phyloP scores from a whole-genome alignment of 1,140 invertebrate genomes.

The Ridgeia piscesae region DNA sequence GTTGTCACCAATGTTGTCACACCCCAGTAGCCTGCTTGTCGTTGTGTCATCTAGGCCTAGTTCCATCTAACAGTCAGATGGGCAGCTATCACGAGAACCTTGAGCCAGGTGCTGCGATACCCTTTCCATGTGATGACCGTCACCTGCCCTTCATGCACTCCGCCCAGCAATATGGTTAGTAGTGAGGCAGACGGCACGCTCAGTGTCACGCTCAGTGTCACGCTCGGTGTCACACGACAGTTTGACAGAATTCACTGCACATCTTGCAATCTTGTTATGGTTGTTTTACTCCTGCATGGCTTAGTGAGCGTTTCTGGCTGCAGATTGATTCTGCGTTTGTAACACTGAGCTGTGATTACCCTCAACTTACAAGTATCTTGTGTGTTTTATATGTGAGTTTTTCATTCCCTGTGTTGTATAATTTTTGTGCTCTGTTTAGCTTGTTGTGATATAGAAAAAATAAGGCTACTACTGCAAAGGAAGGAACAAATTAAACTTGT shows the following conservation, averaged over 20 bases:
- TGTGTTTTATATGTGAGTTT: not conserved
- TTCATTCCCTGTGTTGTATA: not conserved
- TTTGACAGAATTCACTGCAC: not conserved
- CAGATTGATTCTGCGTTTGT: not conserved
- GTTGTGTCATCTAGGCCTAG: not conserved
- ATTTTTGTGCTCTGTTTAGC: not conserved
- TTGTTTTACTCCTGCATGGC: not conserved
- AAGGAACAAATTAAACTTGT: not conserved
- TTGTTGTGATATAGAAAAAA: not conserved
- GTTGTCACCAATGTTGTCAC: not conserved
- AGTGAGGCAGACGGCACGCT: not conserved
- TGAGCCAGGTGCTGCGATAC: not conserved
- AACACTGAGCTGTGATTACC: not conserved
- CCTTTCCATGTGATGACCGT: not conserved
- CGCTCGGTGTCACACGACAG: too few relatives aligned
- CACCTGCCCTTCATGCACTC: conserved; percentile 3
- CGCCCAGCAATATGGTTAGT: not conserved
- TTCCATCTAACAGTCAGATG: not conserved
- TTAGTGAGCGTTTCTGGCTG: not conserved
- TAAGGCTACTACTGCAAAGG: not conserved
- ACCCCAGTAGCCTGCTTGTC: not conserved
- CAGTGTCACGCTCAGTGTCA: not conserved
- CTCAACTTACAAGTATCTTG: not conserved
- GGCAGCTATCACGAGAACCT: not conserved
- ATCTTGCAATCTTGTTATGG: not conserved